phyloP scores from a whole-genome alignment of 2,888 invertebrate species.

The Tholera decimalis region DNA sequence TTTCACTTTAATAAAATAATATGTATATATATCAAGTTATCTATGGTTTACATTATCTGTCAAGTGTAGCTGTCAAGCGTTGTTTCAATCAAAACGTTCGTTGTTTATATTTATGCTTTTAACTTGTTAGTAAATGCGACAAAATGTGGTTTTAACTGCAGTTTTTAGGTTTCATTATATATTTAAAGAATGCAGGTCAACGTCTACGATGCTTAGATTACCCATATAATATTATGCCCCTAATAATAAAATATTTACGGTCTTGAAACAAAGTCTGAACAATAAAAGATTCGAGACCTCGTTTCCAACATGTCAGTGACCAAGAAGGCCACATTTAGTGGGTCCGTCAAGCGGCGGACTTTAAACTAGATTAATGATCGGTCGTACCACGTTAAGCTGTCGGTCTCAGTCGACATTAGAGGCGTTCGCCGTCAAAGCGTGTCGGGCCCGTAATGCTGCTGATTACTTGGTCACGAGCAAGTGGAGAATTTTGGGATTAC shows the following conservation, averaged over 20 bases:
- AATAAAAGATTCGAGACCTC: constrained; percentile 12
- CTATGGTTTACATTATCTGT: too few relatives aligned
- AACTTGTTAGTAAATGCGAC: neutral
- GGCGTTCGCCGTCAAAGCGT: constrained; percentile 59
- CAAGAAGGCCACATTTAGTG: constrained; percentile 55
- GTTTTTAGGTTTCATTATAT: neutral
- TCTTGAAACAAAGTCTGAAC: constrained; percentile 8
- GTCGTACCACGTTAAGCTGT: constrained; percentile 62
- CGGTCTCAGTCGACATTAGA: constrained; percentile 62
- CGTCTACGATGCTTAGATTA: neutral
- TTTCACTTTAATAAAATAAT: too few relatives aligned
- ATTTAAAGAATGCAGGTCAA: neutral
- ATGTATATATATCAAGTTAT: too few relatives aligned
- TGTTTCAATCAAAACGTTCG: neutral
- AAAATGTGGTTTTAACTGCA: neutral
- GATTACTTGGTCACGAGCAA: constrained; percentile 60
- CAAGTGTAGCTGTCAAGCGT: neutral
- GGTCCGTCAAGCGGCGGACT: constrained; percentile 52
- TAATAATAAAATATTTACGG: neutral
- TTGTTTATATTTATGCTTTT: neutral
- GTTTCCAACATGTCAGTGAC: constrained; percentile 29
- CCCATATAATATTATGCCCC: too few relatives aligned
- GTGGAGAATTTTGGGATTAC: constrained; percentile 58
- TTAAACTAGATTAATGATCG: constrained; percentile 67
- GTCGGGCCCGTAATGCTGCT: constrained; percentile 54